Evolutionary conservation across 2,113 vertebrate genomes (phyloP).

Genomic region (Poeciliopsis turrubarensis): DNA sequence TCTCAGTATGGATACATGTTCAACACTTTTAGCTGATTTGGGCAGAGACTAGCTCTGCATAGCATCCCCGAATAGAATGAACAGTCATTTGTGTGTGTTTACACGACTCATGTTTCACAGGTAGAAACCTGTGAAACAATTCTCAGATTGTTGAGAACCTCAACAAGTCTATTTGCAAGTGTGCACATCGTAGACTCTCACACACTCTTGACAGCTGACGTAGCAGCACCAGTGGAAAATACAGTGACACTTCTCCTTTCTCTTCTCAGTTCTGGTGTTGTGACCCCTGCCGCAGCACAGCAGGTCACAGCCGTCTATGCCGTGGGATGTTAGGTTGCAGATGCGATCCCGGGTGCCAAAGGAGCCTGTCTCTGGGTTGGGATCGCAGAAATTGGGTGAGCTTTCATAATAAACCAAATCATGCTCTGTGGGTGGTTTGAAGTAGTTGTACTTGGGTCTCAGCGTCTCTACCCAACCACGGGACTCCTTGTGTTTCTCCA

Average conservation of each 20-base stretch:
- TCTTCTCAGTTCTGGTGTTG: slow-evolving; percentile 96
- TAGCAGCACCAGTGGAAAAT: slow-evolving; percentile 99
- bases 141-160: not conserved
- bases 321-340: slow-evolving; percentile 96
- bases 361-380: slow-evolving; percentile 95
- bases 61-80: slow-evolving; percentile 35
- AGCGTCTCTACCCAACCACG: slow-evolving; percentile 98
- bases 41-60: slow-evolving; percentile 45
- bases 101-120: slow-evolving; percentile 23
- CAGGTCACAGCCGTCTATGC: slow-evolving; percentile 96
- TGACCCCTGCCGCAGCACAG: slow-evolving; percentile 96
- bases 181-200: slow-evolving; percentile 93
- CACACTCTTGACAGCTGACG: slow-evolving; percentile 97
- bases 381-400: slow-evolving; percentile 98
- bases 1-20: slow-evolving; percentile 17
- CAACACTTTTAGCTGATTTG: slow-evolving; percentile 39
- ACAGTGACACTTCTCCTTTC: slow-evolving; percentile 98
- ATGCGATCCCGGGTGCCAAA: slow-evolving; percentile 94
- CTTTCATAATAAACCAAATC: slow-evolving; percentile 97
- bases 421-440: slow-evolving; percentile 93
- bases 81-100: slow-evolving; percentile 28
- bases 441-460: slow-evolving; percentile 95
- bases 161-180: slow-evolving; percentile 89
- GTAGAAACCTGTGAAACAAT: slow-evolving; percentile 9
- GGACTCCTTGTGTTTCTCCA: slow-evolving; percentile 96